phyloP scores from a whole-genome alignment of 1,140 invertebrate genomes.

The Calliopsis andreniformis region DNA sequence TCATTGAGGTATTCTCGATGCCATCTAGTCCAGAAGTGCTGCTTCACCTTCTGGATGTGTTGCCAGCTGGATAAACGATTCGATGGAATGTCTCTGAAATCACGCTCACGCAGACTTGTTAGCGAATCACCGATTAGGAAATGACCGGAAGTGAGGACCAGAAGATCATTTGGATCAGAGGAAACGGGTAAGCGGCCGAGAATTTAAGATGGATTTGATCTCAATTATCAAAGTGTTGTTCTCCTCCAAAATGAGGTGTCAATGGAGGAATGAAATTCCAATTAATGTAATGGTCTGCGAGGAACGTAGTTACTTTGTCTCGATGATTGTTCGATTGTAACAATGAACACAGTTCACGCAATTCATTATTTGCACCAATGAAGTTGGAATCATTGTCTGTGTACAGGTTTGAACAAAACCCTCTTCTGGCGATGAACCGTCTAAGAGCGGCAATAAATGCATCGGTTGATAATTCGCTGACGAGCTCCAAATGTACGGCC shows the following conservation, averaged over 20 bases:
- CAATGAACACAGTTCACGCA: not conserved
- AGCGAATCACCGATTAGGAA: slow-evolving; percentile 13
- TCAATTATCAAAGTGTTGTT: not conserved
- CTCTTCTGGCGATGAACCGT: not conserved
- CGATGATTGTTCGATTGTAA: not conserved
- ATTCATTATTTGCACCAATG: not conserved
- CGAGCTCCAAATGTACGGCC: slow-evolving; percentile 6
- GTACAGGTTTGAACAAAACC: not conserved
- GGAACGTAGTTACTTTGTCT: not conserved
- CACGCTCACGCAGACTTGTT: not conserved
- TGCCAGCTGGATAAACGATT: not conserved
- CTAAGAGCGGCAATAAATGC: not conserved
- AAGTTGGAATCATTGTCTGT: slow-evolving; percentile 15
- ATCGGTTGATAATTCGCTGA: not conserved
- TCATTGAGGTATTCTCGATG: not conserved
- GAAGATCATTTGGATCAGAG: not conserved
- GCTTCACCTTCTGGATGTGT: not conserved
- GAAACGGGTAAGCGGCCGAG: not conserved
- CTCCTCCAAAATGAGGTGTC: slow-evolving; percentile 6
- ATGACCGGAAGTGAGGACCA: slow-evolving; percentile 1
- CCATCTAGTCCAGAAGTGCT: slow-evolving; percentile 17
- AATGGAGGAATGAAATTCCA: slow-evolving; percentile 14
- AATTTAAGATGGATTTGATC: slow-evolving; percentile 5
- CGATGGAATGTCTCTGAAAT: not conserved
- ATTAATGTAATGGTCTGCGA: not conserved